These are phyloP conservation scores for Drosophila leonis DNA, from an alignment of 2,888 invertebrate species.

Conservation along the genomic window DNA sequence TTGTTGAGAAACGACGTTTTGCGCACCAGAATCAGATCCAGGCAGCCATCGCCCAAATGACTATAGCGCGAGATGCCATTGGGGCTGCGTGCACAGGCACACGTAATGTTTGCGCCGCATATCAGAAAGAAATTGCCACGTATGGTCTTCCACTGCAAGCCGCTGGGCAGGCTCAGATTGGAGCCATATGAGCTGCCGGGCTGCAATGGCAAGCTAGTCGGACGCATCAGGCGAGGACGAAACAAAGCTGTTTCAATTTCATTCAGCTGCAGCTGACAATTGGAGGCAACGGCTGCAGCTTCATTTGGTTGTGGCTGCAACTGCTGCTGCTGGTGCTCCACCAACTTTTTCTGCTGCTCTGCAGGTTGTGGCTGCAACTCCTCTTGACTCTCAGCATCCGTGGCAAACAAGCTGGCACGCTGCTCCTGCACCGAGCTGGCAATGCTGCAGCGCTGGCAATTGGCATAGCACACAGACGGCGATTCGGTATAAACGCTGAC, in stretches of 20 bases:
- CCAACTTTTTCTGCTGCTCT: neutral
- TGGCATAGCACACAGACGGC: slow-evolving; percentile 72
- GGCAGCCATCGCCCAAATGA: slow-evolving; percentile 92
- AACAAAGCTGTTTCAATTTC: slow-evolving; percentile 52
- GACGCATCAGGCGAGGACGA: slow-evolving; percentile 48
- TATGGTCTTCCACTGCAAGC: slow-evolving; percentile 87
- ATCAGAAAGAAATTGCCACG: slow-evolving; percentile 92
- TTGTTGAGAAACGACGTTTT: slow-evolving; percentile 91
- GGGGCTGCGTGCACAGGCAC: slow-evolving; percentile 90
- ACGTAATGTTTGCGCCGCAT: slow-evolving; percentile 91
- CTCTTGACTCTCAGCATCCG: slow-evolving; percentile 5
- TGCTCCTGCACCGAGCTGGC: slow-evolving; percentile 71
- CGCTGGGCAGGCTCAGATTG: slow-evolving; percentile 40
- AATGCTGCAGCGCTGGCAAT: slow-evolving; percentile 74
- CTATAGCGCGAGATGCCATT: slow-evolving; percentile 92
- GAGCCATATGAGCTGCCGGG: slow-evolving; percentile 28
- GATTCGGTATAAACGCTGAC: slow-evolving; percentile 36
- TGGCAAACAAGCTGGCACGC: slow-evolving; percentile 34
- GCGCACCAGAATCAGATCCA: slow-evolving; percentile 91
- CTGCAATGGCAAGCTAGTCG: slow-evolving; percentile 43
- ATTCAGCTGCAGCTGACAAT: slow-evolving; percentile 24
- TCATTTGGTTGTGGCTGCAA: neutral
- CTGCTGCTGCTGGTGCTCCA: neutral
- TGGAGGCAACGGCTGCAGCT: slow-evolving; percentile 6
- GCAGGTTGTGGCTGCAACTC: neutral